These are phyloP conservation scores for Acleris cristana DNA, from an alignment of 2,888 invertebrate genomes.

Conservation along the genomic window DNA sequence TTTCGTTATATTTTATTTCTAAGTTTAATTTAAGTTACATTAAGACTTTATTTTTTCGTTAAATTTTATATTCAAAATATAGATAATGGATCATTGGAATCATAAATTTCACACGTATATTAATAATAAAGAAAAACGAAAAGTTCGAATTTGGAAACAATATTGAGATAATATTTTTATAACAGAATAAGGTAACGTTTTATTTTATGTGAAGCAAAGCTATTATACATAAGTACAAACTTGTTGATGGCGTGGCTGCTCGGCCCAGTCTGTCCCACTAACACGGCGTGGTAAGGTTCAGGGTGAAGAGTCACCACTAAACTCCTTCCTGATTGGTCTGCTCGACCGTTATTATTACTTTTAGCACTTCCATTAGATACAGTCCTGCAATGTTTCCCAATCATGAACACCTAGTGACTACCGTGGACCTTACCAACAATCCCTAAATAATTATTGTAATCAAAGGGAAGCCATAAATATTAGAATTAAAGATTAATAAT, in stretches of 20 bases:
- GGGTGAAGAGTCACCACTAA: constrained; percentile 5
- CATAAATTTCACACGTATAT: constrained; percentile 33
- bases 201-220: constrained; percentile 62
- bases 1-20: constrained; percentile 50
- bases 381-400: background rate
- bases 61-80: constrained; percentile 44
- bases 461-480: constrained; percentile 76
- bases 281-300: constrained; percentile 45
- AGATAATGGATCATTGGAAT: constrained; percentile 32
- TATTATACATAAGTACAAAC: constrained; percentile 77
- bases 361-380: constrained; percentile 1
- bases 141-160: constrained; percentile 71
- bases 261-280: constrained; percentile 69
- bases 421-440: constrained; percentile 26
- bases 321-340: constrained; percentile 9
- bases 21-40: constrained; percentile 52
- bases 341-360: background rate
- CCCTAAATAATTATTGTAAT: constrained; percentile 49
- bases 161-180: constrained; percentile 76
- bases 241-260: constrained; percentile 63
- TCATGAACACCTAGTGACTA: constrained; percentile 10
- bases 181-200: constrained; percentile 65
- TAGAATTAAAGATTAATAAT: constrained; percentile 81
- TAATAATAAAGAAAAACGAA: constrained; percentile 46
- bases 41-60: constrained; percentile 51